Evolutionary conservation across 2,113 vertebrate genomes (phyloP), one percentile per base, ranked within the genome.

Genomic region (Oreochromis niloticus): DNA sequence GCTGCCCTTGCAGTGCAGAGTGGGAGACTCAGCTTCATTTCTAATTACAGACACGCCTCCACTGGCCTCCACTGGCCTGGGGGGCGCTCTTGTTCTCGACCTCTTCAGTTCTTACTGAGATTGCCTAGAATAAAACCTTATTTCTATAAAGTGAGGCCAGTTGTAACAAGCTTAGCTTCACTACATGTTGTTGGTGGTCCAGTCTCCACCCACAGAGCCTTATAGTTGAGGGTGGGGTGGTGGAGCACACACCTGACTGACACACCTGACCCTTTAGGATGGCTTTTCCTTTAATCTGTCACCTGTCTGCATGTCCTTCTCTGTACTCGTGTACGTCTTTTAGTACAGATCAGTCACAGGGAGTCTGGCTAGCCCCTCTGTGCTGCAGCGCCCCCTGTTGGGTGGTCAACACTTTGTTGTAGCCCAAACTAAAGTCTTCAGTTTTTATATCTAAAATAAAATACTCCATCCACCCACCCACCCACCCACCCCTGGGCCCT

Each of bases 31-130:
- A 6, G 71, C 14, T 2, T 48, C 6, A 2, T 75, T 7, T 75
- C 24, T 48, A 3, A 46, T 73, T 73, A 11, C 17, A 30, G 68
- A 16, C 43, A 50, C 14, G 16, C 71, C 24, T 48, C 24, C 43
- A 7, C 8, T 0, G 39, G 39, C 8, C 24, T 48, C 24, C 43
- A 7, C 8, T 0, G 39, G 39, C 8, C 22, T 27, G 66, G 3
- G 3, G 22, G 41, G 8, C 41, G 16, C 41, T 30, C 22, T 11
- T 1, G 14, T 7, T 11, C 24, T 30, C 2, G 6, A 48, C 14
- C 43, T 12, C 71, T 27, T 50, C 71, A 48, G 9, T 71, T 71
- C 66, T 71, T 71, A 24, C n/a, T 71, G 5, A 16, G n/a, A 71
- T 22, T 43, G 39, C 46, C 27, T 6, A 46, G 66, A 73, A 27